A percentile compares a stretch with the other conserved stretches of the same genome.
These are phyloP conservation scores for Caenorhabditis sp. DNA, from an alignment of 2,888 invertebrate genomes.

Conservation along the genomic window DNA sequence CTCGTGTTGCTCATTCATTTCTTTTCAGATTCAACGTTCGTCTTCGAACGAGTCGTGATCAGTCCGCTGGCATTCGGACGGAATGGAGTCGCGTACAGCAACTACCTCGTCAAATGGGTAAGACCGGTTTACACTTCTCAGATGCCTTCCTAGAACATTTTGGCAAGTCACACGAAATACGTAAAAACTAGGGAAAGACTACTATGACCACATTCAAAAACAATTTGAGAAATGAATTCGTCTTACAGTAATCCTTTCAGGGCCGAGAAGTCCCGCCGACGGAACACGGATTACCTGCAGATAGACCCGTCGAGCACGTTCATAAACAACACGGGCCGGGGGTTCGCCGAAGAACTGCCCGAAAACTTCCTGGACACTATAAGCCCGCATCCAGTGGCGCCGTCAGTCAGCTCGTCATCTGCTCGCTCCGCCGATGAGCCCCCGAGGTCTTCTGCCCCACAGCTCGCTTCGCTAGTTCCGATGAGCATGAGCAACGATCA, in stretches of 20 bases:
- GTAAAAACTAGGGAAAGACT: no score
- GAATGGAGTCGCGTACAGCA: slow-evolving; percentile 37
- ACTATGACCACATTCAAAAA: no score
- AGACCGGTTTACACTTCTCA: not conserved
- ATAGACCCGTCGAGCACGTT: slow-evolving; percentile 73
- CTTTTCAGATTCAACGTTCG: not conserved
- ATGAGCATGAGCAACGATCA: slow-evolving; percentile 66
- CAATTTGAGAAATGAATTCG: no score
- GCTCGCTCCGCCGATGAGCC: slow-evolving; percentile 13
- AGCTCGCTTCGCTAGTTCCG: slow-evolving; percentile 71
- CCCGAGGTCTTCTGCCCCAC: slow-evolving; percentile 57
- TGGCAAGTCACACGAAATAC: no score
- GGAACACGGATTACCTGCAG: slow-evolving; percentile 67
- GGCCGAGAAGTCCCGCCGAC: slow-evolving; percentile 42
- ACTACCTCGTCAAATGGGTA: slow-evolving; percentile 36
- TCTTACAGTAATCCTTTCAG: slow-evolving; percentile 20
- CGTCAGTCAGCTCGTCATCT: slow-evolving; percentile 29
- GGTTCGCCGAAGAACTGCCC: slow-evolving; percentile 74
- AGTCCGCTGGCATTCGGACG: no score
- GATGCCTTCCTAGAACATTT: not conserved
- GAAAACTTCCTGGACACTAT: slow-evolving; percentile 78
- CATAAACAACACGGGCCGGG: slow-evolving; percentile 55
- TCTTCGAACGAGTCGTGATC: no score
- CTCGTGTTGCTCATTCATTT: not conserved
- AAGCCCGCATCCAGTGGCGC: slow-evolving; percentile 71